A percentile compares a stretch with the other conserved stretches of the same genome.
Evolutionary conservation across 2,888 invertebrate species (phyloP).

Genomic region (Dilophus febrilis): DNA sequence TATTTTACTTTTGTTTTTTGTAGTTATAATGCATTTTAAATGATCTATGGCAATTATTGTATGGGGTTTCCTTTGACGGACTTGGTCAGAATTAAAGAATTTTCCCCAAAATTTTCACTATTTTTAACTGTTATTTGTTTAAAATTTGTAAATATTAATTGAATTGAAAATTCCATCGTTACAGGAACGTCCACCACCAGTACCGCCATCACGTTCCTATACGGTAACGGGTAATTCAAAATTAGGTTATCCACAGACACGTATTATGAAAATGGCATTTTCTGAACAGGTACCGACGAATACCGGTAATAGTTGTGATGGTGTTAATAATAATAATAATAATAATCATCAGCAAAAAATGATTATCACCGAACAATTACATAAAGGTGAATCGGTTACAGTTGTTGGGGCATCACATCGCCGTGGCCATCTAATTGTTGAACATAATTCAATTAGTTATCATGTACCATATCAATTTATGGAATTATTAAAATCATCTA

Average conservation of each 20-base stretch:
- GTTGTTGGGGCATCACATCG: slow-evolving; percentile 76
- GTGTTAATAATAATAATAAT: no score
- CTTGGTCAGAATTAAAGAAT: no score
- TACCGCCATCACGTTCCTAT: slow-evolving; percentile 79
- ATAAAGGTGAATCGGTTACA: slow-evolving; percentile 72
- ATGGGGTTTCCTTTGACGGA: no score
- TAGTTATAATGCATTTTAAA: no score
- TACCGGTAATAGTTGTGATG: no score
- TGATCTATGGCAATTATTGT: no score
- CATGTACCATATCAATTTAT: slow-evolving; percentile 73
- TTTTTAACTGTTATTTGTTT: slow-evolving; percentile 1
- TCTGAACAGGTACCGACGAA: slow-evolving; percentile 37
- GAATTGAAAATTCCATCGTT: no score
- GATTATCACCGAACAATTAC: slow-evolving; percentile 31
- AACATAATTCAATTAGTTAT: slow-evolving; percentile 53
- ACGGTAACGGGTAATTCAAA: slow-evolving; percentile 81
- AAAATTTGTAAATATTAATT: no score
- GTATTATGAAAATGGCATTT: slow-evolving; percentile 80
- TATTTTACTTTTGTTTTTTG: no score
- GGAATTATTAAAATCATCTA: slow-evolving; percentile 36
- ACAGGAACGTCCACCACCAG: slow-evolving; percentile 84
- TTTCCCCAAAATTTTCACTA: slow-evolving; percentile 1
- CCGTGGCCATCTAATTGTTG: slow-evolving; percentile 75
- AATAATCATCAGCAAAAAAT: neutral
- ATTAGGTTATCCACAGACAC: slow-evolving; percentile 80